phyloP scores from a whole-genome alignment of 2,888 invertebrate genomes.

The Malachius bipustulatus region DNA sequence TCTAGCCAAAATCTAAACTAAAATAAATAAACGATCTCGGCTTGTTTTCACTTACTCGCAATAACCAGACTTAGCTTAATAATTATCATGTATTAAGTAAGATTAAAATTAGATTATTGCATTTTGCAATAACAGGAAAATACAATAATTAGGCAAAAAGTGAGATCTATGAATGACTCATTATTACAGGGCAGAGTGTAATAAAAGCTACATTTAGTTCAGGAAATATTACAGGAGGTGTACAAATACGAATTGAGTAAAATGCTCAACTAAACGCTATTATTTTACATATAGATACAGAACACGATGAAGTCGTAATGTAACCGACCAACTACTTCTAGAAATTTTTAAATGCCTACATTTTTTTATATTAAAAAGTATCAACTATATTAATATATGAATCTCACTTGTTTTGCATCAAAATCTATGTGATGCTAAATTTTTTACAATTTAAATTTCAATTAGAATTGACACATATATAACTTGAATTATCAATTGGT shows the following conservation, averaged over 20 bases:
- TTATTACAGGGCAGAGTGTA: no score
- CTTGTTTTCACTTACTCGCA: no score
- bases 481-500: constrained; percentile 26
- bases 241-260: constrained; percentile 30
- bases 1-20: no score
- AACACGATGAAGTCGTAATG: neutral
- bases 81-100: no score
- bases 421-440: constrained; percentile 37
- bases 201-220: neutral
- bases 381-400: constrained; percentile 40
- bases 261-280: neutral
- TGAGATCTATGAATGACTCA: no score
- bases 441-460: constrained; percentile 17
- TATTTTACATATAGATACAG: neutral
- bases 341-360: neutral
- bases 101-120: no score
- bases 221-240: constrained; percentile 40
- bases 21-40: no score
- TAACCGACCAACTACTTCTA: neutral
- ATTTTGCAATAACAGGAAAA: no score
- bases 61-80: no score
- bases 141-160: no score
- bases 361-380: constrained; percentile 27
- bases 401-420: constrained; percentile 42
- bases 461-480: constrained; percentile 33